Evolutionary conservation across 2,797 vertebrate species (phyloP), one percentile per base, ranked within the genome.

Genomic region (Botia almorhae): DNA sequence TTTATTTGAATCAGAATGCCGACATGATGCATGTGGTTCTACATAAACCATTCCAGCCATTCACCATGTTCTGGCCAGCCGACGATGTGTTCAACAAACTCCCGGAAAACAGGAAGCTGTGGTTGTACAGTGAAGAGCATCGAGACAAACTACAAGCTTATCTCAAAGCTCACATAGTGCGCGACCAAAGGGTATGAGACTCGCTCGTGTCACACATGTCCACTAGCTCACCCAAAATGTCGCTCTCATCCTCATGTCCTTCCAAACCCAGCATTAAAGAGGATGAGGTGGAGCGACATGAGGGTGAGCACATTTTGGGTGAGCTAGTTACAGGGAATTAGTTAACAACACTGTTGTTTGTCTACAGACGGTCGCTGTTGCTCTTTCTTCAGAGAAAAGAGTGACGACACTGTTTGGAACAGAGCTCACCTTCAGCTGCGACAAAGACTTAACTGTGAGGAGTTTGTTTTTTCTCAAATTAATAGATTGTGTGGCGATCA

Each of bases 51-150:
- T 95, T 97, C 2, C 93, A 93, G 79, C 97, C 97, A 0, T 91
- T 96, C 90, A 98, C 96, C 16, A 93, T 98, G 91, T 94, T 99
- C 86, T 98, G 96, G 97, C 97, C 97, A 21, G 96, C 96, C 3
- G 94, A 99, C 77, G 14, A 90, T 0, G 95, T 94, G 0, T 92
- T 99, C 33, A 82, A 61, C 0, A 88, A 94, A 48, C 91, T 99
- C 79, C 86, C 96, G 0, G 87, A 90, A 0, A 93, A 93, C 7
- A 92, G 90, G 61, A 93, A 93, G 86, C 91, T 64, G 81, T 99
- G 96, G 96, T 92, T 99, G 26, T 94, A 94, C 90, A 95, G 87
- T 46, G 90, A 94, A 0, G 93, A 96, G 71, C 95, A 98, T 85
- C 92, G 86, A 1, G 94, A 95, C 1, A 92, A 93, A 76, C 90